Evolutionary conservation across 2,888 invertebrate genomes (phyloP).

Genomic region (Nasonovia ribisnigri): DNA sequence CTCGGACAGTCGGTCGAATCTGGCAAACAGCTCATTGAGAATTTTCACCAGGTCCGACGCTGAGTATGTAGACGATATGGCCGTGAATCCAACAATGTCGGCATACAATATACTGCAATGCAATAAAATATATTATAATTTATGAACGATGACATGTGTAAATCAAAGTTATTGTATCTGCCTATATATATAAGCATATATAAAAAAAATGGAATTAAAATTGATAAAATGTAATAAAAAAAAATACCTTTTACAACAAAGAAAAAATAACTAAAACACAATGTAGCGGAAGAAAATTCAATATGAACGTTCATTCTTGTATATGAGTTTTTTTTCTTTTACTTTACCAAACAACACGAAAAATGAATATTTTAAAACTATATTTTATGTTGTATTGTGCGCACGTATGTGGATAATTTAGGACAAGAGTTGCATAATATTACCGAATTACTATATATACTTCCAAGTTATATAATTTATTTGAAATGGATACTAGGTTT

Average conservation of each 20-base stretch:
- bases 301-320: not conserved
- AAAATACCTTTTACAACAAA: slow-evolving; percentile 39
- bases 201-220: not conserved
- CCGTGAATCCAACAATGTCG: slow-evolving; percentile 98
- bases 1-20: slow-evolving; percentile 88
- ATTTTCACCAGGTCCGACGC: slow-evolving; percentile 96
- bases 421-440: not conserved
- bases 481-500: not conserved
- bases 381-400: not conserved
- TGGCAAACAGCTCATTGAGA: slow-evolving; percentile 94
- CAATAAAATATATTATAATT: slow-evolving; percentile 31
- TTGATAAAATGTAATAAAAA: slow-evolving; percentile 39
- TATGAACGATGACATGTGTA: not conserved
- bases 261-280: slow-evolving; percentile 25
- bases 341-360: not conserved
- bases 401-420: not conserved
- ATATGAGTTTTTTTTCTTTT: not conserved
- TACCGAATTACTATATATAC: not conserved
- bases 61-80: slow-evolving; percentile 93
- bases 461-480: not conserved
- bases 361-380: not conserved
- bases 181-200: not conserved
- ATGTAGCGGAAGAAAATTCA: slow-evolving; percentile 21
- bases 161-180: not conserved
- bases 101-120: slow-evolving; percentile 90